phyloP scores from a whole-genome alignment of 2,113 vertebrate species.

The Fregata magnificens region DNA sequence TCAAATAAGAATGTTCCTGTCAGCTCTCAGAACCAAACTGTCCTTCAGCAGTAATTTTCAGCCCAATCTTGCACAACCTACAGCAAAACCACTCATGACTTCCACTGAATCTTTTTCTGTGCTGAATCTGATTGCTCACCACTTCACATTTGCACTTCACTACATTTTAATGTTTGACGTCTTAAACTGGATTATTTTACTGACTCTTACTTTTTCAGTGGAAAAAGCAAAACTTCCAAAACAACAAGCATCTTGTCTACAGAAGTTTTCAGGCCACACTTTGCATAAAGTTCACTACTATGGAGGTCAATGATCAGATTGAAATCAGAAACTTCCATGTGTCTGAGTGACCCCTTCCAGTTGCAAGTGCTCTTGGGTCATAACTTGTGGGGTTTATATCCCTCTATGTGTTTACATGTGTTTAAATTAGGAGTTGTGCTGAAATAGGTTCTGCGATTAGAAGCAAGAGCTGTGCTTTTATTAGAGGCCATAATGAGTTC shows the following conservation, averaged over 20 bases:
- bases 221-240: neutral
- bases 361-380: neutral
- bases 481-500: constrained; percentile 24
- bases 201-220: neutral
- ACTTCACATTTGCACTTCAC: neutral
- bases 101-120: neutral
- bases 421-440: constrained; percentile 26
- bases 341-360: neutral
- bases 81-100: neutral
- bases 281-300: neutral
- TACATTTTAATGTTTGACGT: neutral
- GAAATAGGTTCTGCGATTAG: neutral
- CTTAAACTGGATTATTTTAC: neutral
- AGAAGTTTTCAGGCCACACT: neutral
- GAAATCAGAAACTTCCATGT: neutral
- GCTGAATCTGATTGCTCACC: neutral
- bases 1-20: neutral
- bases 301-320: neutral
- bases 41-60: neutral
- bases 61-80: neutral
- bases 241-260: neutral
- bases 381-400: neutral
- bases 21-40: neutral
- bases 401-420: neutral
- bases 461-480: constrained; percentile 29